A percentile compares a stretch with the other conserved stretches of the same genome.
Evolutionary conservation across 2,113 vertebrate species (phyloP).

Genomic region (Equus quagga): DNA sequence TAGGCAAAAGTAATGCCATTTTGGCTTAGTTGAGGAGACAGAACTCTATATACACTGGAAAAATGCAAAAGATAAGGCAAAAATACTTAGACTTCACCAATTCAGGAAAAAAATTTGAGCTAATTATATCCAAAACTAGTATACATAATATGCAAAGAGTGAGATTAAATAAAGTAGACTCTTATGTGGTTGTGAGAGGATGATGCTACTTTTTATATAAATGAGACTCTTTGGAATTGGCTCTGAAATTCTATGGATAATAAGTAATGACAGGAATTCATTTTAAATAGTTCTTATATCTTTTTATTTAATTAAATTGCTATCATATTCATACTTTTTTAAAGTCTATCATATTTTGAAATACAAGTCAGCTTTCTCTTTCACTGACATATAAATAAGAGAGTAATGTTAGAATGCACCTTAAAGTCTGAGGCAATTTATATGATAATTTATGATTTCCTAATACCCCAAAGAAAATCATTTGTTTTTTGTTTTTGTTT

Average conservation of each 20-base stretch:
- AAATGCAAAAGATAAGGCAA: neutral
- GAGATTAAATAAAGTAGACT: neutral
- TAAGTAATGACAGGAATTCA: neutral
- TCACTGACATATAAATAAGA: conserved; percentile 45
- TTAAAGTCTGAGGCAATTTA: conserved; percentile 62
- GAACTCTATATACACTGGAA: neutral
- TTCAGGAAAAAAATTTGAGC: neutral
- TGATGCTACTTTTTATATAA: neutral
- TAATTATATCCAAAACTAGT: neutral
- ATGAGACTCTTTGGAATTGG: neutral
- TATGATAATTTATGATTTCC: conserved; percentile 61
- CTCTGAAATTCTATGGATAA: neutral
- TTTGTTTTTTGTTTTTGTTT: too few species aligned
- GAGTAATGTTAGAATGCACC: conserved; percentile 25
- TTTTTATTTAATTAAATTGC: conserved; percentile 56
- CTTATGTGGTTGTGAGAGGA: neutral
- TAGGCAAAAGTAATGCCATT: neutral
- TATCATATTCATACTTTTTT: neutral
- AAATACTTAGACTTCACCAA: neutral
- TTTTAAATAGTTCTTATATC: neutral
- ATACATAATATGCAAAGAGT: neutral
- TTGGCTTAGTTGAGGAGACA: neutral
- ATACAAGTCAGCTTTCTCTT: conserved; percentile 41
- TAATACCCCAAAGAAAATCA: conserved; percentile 18
- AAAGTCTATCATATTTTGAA: conserved; percentile 59